A percentile compares a stretch with the other conserved stretches of the same genome.
Evolutionary conservation across 2,113 vertebrate genomes (phyloP).

Genomic region (Myotis lucifugus): DNA sequence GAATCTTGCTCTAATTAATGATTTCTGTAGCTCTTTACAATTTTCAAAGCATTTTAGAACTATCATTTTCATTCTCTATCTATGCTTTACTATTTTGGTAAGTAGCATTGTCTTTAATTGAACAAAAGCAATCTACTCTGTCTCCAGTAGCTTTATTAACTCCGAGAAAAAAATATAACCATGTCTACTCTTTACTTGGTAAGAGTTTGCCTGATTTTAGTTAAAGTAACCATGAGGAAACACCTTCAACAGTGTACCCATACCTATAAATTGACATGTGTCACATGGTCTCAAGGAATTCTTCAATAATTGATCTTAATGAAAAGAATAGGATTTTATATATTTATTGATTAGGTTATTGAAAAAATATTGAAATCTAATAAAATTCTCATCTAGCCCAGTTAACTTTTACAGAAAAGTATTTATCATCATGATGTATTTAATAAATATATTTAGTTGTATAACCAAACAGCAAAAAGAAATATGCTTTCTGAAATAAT

Average conservation of each 20-base stretch:
- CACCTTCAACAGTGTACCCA: not conserved
- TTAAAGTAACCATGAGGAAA: not conserved
- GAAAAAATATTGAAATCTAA: not conserved
- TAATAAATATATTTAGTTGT: not conserved
- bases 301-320: not conserved
- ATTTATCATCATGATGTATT: not conserved
- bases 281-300: not conserved
- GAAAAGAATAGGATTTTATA: not conserved
- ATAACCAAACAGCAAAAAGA: not conserved
- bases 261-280: not conserved
- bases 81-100: not conserved
- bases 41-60: slow-evolving; percentile 11
- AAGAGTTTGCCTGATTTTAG: not conserved
- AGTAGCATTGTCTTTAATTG: not conserved
- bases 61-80: not conserved
- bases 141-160: not conserved
- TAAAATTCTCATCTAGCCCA: not conserved
- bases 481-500: slow-evolving; percentile 3
- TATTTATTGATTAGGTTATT: not conserved
- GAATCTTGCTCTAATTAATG: not conserved
- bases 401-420: slow-evolving; percentile 29
- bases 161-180: not conserved
- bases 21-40: slow-evolving; percentile 1
- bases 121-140: not conserved
- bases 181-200: not conserved